These are phyloP conservation scores for Channa argus DNA, from an alignment of 2,113 vertebrate genomes.

Conservation along the genomic window DNA sequence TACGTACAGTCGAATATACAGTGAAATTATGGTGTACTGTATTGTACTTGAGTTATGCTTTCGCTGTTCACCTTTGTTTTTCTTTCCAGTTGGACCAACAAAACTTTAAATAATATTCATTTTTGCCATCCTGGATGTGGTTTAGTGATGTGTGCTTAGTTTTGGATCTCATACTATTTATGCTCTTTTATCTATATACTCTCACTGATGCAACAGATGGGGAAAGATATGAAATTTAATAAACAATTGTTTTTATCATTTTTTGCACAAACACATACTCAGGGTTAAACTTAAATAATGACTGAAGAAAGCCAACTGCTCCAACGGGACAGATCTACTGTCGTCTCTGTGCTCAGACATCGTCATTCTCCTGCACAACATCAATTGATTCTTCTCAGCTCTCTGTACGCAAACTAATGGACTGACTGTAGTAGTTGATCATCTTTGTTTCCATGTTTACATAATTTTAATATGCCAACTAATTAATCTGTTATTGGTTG, in stretches of 20 bases:
- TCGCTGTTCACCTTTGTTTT: neutral
- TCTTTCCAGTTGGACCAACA: too few relatives aligned
- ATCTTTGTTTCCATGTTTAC: slow-evolving; percentile 28
- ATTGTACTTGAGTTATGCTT: neutral
- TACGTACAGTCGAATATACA: slow-evolving; percentile 53
- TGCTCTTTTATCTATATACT: too few relatives aligned
- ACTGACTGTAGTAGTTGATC: slow-evolving; percentile 40
- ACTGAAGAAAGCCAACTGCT: slow-evolving; percentile 30
- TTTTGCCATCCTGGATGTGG: neutral
- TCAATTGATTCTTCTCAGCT: slow-evolving; percentile 32
- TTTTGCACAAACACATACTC: slow-evolving; percentile 18
- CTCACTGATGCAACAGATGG: neutral
- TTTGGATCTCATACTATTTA: too few relatives aligned
- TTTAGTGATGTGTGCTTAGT: neutral
- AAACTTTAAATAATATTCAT: neutral
- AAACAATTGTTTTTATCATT: too few relatives aligned
- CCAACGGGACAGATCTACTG: slow-evolving; percentile 48
- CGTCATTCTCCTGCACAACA: slow-evolving; percentile 44
- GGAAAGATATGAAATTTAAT: neutral
- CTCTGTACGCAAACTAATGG: slow-evolving; percentile 46
- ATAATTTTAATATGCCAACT: slow-evolving; percentile 33
- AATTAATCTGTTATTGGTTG: slow-evolving; percentile 44
- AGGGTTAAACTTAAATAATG: slow-evolving; percentile 54
- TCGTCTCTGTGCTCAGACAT: slow-evolving; percentile 39
- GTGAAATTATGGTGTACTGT: too few relatives aligned